These are phyloP conservation scores for Phengaris arion DNA, from an alignment of 2,888 invertebrate species.

Conservation along the genomic window DNA sequence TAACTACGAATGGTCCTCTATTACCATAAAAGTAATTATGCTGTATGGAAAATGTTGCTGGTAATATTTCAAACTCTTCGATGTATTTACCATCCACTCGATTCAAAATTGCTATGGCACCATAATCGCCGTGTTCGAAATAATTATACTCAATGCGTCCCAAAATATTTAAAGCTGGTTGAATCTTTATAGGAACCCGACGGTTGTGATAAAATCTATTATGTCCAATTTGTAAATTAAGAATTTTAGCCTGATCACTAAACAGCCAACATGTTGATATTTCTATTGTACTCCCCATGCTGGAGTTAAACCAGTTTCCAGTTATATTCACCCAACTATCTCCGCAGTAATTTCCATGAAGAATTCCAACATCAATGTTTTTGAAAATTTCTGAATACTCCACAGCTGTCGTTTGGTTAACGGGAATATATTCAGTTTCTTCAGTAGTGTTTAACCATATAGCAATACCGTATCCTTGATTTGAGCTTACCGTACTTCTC, in stretches of 20 bases:
- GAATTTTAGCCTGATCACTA: constrained; percentile 71
- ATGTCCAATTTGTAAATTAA: constrained; percentile 89
- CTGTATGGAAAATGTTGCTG: constrained; percentile 85
- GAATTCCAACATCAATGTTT: constrained; percentile 92
- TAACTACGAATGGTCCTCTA: constrained; percentile 91
- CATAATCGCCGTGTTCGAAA: constrained; percentile 89
- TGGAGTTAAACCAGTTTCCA: constrained; percentile 92
- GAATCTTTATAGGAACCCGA: constrained; percentile 86
- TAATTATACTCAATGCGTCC: constrained; percentile 92
- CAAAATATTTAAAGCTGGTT: constrained; percentile 89
- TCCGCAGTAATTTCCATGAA: constrained; percentile 96
- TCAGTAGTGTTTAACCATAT: constrained; percentile 93
- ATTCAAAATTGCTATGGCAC: constrained; percentile 92
- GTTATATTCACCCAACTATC: constrained; percentile 93
- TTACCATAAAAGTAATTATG: constrained; percentile 95
- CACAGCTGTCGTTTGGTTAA: constrained; percentile 92
- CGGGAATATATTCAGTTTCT: constrained; percentile 86
- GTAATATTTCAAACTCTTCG: constrained; percentile 89
- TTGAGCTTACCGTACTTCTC: constrained; percentile 89
- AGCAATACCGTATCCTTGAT: constrained; percentile 92
- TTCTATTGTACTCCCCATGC: constrained; percentile 88
- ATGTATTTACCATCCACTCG: constrained; percentile 80
- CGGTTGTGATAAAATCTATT: constrained; percentile 89
- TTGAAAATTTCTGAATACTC: constrained; percentile 92
- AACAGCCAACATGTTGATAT: constrained; percentile 90